These are phyloP conservation scores for Porites divaricata DNA, from an alignment of 92 coral and sea anemone species.

Conservation along the genomic window DNA sequence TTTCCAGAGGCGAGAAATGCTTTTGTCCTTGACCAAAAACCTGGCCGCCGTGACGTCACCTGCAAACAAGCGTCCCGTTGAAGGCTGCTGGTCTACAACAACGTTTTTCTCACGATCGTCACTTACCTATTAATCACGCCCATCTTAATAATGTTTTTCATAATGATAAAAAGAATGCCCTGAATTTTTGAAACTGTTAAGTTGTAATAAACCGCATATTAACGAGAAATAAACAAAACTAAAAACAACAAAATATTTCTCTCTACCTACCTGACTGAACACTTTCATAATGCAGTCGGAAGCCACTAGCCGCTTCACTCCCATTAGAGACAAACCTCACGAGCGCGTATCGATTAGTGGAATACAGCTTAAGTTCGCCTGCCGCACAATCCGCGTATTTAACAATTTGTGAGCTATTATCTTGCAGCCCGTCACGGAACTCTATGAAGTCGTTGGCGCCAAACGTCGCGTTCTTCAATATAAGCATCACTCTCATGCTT, in stretches of 20 bases:
- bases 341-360: constrained; percentile 22
- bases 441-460: constrained; percentile 33
- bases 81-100: too few species aligned
- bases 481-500: constrained; percentile 56
- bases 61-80: too few species aligned
- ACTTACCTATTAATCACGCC: too few species aligned
- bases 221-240: not conserved
- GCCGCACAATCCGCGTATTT: constrained; percentile 13
- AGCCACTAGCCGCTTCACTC: constrained; percentile 1
- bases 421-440: constrained; percentile 54
- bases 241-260: too few species aligned
- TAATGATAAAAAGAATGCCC: not conserved
- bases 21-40: too few species aligned
- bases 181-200: too few species aligned
- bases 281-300: constrained; percentile 13
- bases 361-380: constrained; percentile 20
- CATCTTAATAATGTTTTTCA: too few species aligned
- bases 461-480: constrained; percentile 25
- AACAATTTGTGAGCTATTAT: constrained; percentile 30
- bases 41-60: too few species aligned
- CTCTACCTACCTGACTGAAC: constrained; percentile 3
- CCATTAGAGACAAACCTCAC: constrained; percentile 20
- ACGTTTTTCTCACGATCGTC: too few species aligned
- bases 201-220: not conserved
- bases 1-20: too few species aligned